Evolutionary conservation across 2,888 invertebrate genomes (phyloP).

Genomic region (Chalcis sispes): DNA sequence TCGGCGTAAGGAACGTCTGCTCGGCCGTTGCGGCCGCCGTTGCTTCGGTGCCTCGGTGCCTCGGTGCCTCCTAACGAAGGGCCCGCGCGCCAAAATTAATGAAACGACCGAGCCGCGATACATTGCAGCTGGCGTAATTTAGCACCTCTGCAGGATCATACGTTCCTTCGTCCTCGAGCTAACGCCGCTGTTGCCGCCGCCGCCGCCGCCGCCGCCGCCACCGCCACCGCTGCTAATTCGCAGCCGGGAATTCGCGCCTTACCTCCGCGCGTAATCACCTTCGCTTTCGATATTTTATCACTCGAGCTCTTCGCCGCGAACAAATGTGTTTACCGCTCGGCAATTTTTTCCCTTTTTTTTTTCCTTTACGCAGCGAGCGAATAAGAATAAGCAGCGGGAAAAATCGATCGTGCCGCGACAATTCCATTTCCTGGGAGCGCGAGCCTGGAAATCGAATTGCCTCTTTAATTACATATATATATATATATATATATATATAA

Average conservation of each 20-base stretch:
- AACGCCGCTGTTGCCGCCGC: too few species aligned
- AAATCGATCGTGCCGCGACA: constrained; percentile 9
- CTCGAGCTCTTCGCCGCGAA: too few species aligned
- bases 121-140: constrained; percentile 64
- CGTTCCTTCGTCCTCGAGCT: too few species aligned
- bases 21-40: constrained; percentile 23
- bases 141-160: constrained; percentile 62
- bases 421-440: constrained; percentile 18
- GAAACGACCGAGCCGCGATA: constrained; percentile 61
- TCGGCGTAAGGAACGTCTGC: constrained; percentile 25
- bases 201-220: constrained; percentile 19
- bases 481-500: too few species aligned
- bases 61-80: constrained; percentile 36
- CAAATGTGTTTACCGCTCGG: too few species aligned
- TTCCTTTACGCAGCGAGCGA: neutral
- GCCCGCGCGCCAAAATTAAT: constrained; percentile 40
- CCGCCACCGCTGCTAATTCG: constrained; percentile 54
- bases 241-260: constrained; percentile 54
- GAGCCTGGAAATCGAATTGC: constrained; percentile 31
- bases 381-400: neutral
- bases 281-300: too few species aligned
- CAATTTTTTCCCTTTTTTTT: too few species aligned
- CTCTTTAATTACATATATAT: constrained; percentile 47
- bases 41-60: neutral
- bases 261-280: constrained; percentile 26